Evolutionary conservation across 2,797 vertebrate species (phyloP).

Genomic region (Erethizon dorsatum): DNA sequence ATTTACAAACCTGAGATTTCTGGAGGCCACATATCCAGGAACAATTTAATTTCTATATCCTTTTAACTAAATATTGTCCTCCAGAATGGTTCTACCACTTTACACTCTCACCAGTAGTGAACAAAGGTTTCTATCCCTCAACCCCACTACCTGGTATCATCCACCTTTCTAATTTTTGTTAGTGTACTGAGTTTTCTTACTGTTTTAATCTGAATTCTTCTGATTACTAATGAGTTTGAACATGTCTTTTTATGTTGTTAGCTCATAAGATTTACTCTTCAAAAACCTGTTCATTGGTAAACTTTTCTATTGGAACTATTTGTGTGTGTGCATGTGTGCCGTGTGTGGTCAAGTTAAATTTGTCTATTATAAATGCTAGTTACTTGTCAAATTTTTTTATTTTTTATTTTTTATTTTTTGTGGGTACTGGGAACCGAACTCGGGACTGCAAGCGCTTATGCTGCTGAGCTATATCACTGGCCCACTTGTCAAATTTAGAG

Average conservation of each 20-base stretch:
- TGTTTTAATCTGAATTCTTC: slow-evolving; percentile 35
- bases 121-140: not conserved
- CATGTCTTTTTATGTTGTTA: not conserved
- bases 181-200: not conserved
- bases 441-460: too few species aligned
- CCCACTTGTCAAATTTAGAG: slow-evolving; percentile 48
- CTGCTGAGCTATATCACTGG: too few species aligned
- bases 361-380: slow-evolving; percentile 2
- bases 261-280: not conserved
- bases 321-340: not conserved
- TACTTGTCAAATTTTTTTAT: slow-evolving; percentile 31
- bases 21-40: not conserved
- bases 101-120: not conserved
- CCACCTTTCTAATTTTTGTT: slow-evolving; percentile 8
- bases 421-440: too few species aligned
- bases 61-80: not conserved
- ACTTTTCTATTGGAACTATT: not conserved
- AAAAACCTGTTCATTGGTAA: slow-evolving; percentile 7
- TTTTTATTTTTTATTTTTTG: too few species aligned
- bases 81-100: slow-evolving; percentile 12
- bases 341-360: not conserved
- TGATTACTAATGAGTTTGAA: slow-evolving; percentile 31
- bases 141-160: not conserved
- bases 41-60: not conserved
- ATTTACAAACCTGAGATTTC: slow-evolving; percentile 12